A percentile compares a stretch with the other conserved stretches of the same genome.
Conservation (phyloP, 2,113 vertebrate species). For the Cyphomyrus discorhynchus region DNA sequence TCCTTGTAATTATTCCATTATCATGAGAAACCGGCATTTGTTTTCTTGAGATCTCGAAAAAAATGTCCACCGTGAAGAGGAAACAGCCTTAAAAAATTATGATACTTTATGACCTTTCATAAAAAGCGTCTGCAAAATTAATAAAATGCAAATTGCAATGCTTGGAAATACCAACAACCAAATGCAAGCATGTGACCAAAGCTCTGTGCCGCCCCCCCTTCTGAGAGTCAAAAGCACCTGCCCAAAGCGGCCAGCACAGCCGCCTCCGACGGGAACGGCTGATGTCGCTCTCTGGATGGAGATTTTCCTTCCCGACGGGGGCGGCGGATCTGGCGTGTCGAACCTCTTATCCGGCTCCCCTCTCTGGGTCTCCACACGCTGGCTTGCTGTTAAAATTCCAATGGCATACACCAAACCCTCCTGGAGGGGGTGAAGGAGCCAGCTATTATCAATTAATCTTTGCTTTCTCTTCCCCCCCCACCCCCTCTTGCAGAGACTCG, state of each 20-base stretch:
- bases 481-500: slow-evolving; percentile 51
- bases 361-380: slow-evolving; percentile 52
- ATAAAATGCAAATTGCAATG: background rate
- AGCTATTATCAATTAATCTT: slow-evolving; percentile 70
- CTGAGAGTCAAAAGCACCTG: background rate
- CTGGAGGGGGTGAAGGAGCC: slow-evolving; percentile 62
- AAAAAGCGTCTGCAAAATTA: background rate
- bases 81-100: background rate
- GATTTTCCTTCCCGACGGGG: slow-evolving; percentile 45
- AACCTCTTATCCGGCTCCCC: slow-evolving; percentile 44
- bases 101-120: background rate
- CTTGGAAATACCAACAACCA: background rate
- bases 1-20: background rate
- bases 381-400: slow-evolving; percentile 57
- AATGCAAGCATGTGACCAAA: background rate
- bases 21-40: background rate
- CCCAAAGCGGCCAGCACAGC: background rate
- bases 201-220: background rate
- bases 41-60: background rate
- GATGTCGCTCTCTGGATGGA: slow-evolving; percentile 40
- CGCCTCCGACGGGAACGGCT: background rate
- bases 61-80: background rate
- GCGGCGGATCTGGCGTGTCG: slow-evolving; percentile 43
- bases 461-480: slow-evolving; percentile 51
- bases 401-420: slow-evolving; percentile 43